Conservation (phyloP, 2,888 invertebrate genomes). For the Parnassius smintheus region DNA sequence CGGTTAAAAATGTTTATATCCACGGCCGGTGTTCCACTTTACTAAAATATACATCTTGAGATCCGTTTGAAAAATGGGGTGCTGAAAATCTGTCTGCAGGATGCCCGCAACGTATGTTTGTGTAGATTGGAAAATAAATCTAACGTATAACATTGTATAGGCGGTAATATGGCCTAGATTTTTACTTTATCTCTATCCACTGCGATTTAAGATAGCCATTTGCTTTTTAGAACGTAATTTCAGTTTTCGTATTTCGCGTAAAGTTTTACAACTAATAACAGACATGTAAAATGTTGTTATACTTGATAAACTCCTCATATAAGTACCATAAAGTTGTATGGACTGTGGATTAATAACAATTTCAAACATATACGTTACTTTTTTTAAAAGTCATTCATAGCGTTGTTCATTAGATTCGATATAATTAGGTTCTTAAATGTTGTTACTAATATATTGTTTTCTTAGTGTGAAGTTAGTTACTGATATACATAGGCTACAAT, state of each 20-base stretch:
- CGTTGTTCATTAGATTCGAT: no score
- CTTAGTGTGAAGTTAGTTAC: no score
- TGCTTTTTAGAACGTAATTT: conserved; percentile 14
- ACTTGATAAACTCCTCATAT: no score
- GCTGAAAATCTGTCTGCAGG: conserved; percentile 60
- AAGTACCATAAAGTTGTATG: no score
- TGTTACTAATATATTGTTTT: no score
- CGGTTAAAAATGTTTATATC: conserved; percentile 57
- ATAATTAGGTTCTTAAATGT: no score
- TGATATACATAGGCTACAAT: no score
- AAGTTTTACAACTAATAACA: conserved; percentile 1
- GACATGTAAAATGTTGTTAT: not conserved
- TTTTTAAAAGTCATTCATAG: no score
- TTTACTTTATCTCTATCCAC: conserved; percentile 32
- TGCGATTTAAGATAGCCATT: conserved; percentile 5
- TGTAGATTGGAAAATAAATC: conserved; percentile 51
- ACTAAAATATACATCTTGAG: conserved; percentile 60
- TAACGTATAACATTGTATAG: conserved; percentile 32
- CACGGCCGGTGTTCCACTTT: conserved; percentile 56
- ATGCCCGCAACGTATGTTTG: conserved; percentile 54
- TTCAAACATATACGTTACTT: no score
- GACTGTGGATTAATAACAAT: no score
- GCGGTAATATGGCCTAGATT: conserved; percentile 45
- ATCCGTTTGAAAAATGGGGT: conserved; percentile 64
- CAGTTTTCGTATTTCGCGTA: conserved; percentile 9